Conservation (phyloP, 2,888 invertebrate genomes). For the Euplagia quadripunctaria region DNA sequence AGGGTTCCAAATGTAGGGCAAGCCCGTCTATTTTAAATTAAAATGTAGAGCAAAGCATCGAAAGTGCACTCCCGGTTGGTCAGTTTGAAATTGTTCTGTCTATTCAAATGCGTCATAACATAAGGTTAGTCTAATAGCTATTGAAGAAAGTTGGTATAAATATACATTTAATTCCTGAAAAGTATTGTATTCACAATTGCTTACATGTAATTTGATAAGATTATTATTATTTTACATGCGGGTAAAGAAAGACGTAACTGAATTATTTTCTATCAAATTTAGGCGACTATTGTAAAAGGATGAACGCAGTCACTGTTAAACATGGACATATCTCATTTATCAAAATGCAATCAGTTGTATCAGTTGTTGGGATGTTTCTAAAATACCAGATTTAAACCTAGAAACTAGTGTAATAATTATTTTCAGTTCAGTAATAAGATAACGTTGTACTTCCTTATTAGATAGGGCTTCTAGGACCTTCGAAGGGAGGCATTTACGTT, state of each 20-base stretch:
- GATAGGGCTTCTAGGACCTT: background rate
- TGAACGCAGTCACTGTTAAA: no score
- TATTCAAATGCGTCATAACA: conserved; percentile 45
- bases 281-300: no score
- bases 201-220: background rate
- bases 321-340: no score
- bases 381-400: no score
- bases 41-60: conserved; percentile 47
- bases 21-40: conserved; percentile 54
- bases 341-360: no score
- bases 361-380: no score
- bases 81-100: conserved; percentile 33
- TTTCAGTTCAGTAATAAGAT: background rate
- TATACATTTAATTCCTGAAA: background rate
- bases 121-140: background rate
- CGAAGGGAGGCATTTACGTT: background rate
- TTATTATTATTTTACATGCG: background rate
- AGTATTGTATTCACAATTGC: background rate
- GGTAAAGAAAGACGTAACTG: no score
- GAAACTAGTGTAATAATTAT: no score
- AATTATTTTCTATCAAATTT: no score
- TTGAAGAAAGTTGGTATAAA: background rate
- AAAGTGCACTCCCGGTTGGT: conserved; percentile 32
- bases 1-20: conserved; percentile 54
- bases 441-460: background rate